A percentile compares a stretch with the other conserved stretches of the same genome.
Evolutionary conservation across 2,797 vertebrate genomes (phyloP).

Genomic region (Perodicticus potto): DNA sequence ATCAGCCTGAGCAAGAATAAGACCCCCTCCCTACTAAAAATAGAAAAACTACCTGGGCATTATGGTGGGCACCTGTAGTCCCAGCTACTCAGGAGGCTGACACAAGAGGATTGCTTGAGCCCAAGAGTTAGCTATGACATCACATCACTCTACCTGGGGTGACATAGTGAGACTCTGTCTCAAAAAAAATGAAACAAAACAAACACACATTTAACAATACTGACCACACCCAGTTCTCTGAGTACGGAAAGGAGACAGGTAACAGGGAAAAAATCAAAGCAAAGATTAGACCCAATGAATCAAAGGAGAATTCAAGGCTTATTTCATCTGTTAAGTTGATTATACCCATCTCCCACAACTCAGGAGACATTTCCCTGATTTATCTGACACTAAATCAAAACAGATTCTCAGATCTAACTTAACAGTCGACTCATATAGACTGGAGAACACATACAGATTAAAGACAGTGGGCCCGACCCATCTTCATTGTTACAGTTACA

Average conservation of each 20-base stretch:
- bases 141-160: too few species aligned
- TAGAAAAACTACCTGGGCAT: too few species aligned
- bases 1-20: too few species aligned
- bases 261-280: neutral
- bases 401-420: neutral
- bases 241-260: neutral
- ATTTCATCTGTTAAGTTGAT: neutral
- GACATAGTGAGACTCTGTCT: too few species aligned
- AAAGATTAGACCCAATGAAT: neutral
- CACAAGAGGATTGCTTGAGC: too few species aligned
- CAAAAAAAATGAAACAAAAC: too few species aligned
- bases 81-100: too few species aligned
- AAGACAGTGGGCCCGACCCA: neutral
- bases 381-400: neutral
- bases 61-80: too few species aligned
- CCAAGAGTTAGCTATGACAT: too few species aligned
- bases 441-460: neutral
- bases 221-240: neutral
- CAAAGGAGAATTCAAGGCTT: constrained; percentile 15
- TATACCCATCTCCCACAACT: neutral
- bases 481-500: neutral
- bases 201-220: neutral
- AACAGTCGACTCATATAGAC: neutral
- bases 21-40: too few species aligned
- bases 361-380: neutral